A percentile compares a stretch with the other conserved stretches of the same genome.
These are phyloP conservation scores for Drosophila lowei DNA, from an alignment of 1,140 invertebrate species.

Conservation along the genomic window DNA sequence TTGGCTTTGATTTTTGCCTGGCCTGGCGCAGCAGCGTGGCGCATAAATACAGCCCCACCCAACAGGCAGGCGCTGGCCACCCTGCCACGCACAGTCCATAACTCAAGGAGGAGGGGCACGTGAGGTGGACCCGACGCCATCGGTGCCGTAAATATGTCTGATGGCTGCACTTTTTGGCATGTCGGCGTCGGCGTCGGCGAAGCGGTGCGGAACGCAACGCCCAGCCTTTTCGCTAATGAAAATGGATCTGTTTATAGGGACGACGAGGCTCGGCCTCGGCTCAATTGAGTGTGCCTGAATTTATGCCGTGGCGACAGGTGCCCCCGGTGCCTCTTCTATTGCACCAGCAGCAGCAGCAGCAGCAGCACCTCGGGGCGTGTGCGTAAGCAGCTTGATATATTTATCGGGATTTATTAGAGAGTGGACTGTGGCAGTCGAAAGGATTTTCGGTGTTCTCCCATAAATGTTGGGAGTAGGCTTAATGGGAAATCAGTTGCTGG, in stretches of 20 bases:
- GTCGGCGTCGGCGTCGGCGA: slow-evolving; percentile 33
- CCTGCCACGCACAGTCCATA: slow-evolving; percentile 43
- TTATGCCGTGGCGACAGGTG: slow-evolving; percentile 62
- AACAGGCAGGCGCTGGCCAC: slow-evolving; percentile 19
- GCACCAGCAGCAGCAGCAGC: neutral
- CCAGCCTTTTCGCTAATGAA: slow-evolving; percentile 72
- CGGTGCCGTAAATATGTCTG: slow-evolving; percentile 65
- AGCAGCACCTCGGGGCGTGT: slow-evolving; percentile 17
- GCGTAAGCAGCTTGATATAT: slow-evolving; percentile 40
- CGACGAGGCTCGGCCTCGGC: slow-evolving; percentile 5
- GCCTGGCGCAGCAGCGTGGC: slow-evolving; percentile 66
- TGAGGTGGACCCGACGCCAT: slow-evolving; percentile 41
- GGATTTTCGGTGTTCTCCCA: neutral
- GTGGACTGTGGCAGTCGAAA: neutral
- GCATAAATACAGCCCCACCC: slow-evolving; percentile 13
- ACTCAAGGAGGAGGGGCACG: slow-evolving; percentile 23
- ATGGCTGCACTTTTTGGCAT: slow-evolving; percentile 76
- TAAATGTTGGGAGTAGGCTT: slow-evolving; percentile 18
- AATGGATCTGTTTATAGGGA: slow-evolving; percentile 45
- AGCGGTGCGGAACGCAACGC: slow-evolving; percentile 27
- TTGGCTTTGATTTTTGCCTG: slow-evolving; percentile 64
- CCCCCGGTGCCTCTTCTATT: slow-evolving; percentile 32
- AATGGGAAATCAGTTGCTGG: no score
- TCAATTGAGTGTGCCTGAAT: slow-evolving; percentile 52
- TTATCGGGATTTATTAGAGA: slow-evolving; percentile 34